These are phyloP conservation scores for Chrysogorgia sp. DNA, from an alignment of 92 coral and sea anemone genomes.

Conservation along the genomic window DNA sequence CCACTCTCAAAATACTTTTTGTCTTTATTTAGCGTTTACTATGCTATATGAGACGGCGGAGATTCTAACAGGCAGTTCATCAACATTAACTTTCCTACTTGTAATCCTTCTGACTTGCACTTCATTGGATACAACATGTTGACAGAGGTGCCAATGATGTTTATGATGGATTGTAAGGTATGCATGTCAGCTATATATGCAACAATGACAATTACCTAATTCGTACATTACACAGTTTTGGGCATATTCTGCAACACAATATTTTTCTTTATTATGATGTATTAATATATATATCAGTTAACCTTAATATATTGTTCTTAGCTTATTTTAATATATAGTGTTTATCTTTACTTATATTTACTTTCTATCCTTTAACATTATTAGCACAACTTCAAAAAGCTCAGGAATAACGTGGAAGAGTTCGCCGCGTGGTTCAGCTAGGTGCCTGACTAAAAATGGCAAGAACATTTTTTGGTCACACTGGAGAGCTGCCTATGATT, in stretches of 20 bases:
- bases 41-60: slow-evolving; percentile 26
- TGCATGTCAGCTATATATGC: neutral
- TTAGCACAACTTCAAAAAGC: slow-evolving; percentile 64
- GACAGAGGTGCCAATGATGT: slow-evolving; percentile 21
- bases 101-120: slow-evolving; percentile 3
- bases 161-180: slow-evolving; percentile 39
- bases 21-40: slow-evolving; percentile 4
- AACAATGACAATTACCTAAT: too few species aligned
- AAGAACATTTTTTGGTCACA: slow-evolving; percentile 54
- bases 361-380: neutral
- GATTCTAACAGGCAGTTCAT: slow-evolving; percentile 18
- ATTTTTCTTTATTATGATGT: too few species aligned
- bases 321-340: too few species aligned
- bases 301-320: too few species aligned
- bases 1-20: neutral
- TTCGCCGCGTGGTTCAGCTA: slow-evolving; percentile 34
- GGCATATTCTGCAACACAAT: too few species aligned
- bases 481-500: slow-evolving; percentile 58
- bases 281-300: too few species aligned
- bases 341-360: too few species aligned
- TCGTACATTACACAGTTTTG: too few species aligned
- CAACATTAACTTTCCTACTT: neutral
- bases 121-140: slow-evolving; percentile 2
- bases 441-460: slow-evolving; percentile 42
- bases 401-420: slow-evolving; percentile 62